Evolutionary conservation across 2,888 invertebrate species (phyloP).

Genomic region (Dioctria rufipes): DNA sequence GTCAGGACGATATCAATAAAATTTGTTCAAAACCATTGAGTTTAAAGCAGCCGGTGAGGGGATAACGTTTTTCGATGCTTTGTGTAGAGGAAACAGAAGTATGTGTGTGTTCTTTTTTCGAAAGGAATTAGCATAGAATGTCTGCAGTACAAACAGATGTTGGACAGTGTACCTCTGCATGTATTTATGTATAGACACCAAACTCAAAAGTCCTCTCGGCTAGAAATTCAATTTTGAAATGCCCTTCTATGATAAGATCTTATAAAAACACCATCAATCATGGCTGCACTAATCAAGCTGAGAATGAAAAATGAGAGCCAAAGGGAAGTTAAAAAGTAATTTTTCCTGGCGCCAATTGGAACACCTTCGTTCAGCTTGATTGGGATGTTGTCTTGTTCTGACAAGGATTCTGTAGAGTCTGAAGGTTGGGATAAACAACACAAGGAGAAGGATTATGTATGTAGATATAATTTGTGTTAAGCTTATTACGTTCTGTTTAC

Average conservation of each 20-base stretch:
- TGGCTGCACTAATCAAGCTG: not conserved
- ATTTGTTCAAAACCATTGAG: constrained; percentile 58
- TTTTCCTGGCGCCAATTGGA: not conserved
- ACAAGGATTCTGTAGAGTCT: too few relatives aligned
- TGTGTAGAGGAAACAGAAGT: not conserved
- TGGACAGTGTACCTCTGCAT: not conserved
- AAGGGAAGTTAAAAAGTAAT: constrained; percentile 26
- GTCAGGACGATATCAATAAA: constrained; percentile 56
- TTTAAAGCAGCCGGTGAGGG: constrained; percentile 38
- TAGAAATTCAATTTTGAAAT: constrained; percentile 21
- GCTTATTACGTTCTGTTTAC: too few relatives aligned
- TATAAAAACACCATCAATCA: constrained; percentile 27
- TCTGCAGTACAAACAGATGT: not conserved
- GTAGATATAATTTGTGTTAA: too few relatives aligned
- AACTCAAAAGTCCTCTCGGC: not conserved
- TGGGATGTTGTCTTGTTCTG: too few relatives aligned
- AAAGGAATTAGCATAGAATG: constrained; percentile 32
- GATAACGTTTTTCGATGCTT: not conserved
- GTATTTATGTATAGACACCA: too few relatives aligned
- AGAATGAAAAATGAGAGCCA: constrained; percentile 13
- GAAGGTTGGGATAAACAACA: too few relatives aligned
- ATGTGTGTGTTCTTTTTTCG: not conserved
- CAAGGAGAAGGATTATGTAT: too few relatives aligned
- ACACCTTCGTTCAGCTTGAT: not conserved
- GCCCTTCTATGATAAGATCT: not conserved